Percentiles rank a stretch among this genome's conserved stretches.
phyloP scores from a whole-genome alignment of 2,797 vertebrate genomes.

The Enteromius argenteus region DNA sequence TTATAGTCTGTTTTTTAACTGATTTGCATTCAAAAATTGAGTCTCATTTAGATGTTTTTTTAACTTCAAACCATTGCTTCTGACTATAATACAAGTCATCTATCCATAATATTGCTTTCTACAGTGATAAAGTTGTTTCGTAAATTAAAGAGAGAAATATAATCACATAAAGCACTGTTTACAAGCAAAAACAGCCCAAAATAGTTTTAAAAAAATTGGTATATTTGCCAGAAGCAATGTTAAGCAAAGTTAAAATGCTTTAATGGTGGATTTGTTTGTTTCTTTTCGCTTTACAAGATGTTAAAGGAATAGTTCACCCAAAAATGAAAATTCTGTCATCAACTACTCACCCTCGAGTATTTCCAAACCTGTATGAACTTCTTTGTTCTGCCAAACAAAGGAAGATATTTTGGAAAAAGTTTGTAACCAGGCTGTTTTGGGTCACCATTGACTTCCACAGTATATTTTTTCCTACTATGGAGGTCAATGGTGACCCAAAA shows the following conservation, averaged over 20 bases:
- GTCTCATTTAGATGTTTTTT: not conserved
- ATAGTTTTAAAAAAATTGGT: not conserved
- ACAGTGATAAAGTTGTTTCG: no score
- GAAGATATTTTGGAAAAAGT: no score
- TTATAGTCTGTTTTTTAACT: not conserved
- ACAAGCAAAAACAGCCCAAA: not conserved
- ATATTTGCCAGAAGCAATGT: not conserved
- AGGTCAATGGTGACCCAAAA: no score
- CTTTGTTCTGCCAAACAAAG: no score
- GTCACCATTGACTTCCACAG: no score
- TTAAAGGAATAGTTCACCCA: no score
- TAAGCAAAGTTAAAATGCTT: not conserved
- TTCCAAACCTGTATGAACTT: no score
- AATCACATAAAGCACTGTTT: not conserved
- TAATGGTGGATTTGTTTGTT: not conserved
- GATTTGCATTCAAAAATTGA: constrained; percentile 13
- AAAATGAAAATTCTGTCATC: no score
- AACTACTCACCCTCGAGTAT: no score
- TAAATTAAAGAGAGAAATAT: not conserved
- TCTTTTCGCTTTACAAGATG: not conserved
- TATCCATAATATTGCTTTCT: not conserved
- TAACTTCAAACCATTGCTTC: not conserved
- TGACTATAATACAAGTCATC: not conserved
- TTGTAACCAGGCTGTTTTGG: no score
- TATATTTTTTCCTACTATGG: no score